Conservation (phyloP, 2,797 vertebrate species). For the Sphaeramia orbicularis region DNA sequence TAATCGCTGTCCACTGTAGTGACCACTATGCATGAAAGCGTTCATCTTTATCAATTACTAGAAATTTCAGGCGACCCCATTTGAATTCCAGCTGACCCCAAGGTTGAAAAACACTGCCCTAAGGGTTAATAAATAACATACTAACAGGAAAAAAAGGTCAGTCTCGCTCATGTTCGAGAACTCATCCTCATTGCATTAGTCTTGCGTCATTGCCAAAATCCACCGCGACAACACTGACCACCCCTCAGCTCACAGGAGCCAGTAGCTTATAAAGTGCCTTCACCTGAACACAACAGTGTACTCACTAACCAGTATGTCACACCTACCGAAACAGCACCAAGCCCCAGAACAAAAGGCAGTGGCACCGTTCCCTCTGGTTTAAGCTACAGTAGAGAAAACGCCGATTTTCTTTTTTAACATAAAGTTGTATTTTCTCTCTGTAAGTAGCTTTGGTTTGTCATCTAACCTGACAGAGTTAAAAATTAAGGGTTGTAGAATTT, state of each 20-base stretch:
- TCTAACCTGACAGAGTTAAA: too few species aligned
- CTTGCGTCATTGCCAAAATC: slow-evolving; percentile 7
- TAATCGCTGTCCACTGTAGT: too few species aligned
- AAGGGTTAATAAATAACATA: background rate
- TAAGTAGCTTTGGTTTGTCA: too few species aligned
- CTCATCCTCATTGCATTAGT: background rate
- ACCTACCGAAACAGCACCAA: slow-evolving; percentile 33
- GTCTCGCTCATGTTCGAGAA: background rate
- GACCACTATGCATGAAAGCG: too few species aligned
- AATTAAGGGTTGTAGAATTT: too few species aligned
- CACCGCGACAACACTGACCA: background rate
- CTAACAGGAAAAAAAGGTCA: background rate
- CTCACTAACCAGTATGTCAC: slow-evolving; percentile 23
- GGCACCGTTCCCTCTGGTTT: slow-evolving; percentile 13
- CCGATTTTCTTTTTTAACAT: too few species aligned
- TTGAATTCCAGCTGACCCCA: too few species aligned
- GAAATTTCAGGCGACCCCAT: too few species aligned
- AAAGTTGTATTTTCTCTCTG: too few species aligned
- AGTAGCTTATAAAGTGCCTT: slow-evolving; percentile 31
- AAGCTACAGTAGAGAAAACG: slow-evolving; percentile 6
- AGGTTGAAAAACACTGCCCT: too few species aligned
- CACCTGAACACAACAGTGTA: slow-evolving; percentile 25
- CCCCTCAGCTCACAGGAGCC: slow-evolving; percentile 19
- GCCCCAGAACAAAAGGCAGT: slow-evolving; percentile 15
- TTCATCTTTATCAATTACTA: too few species aligned